Evolutionary conservation across 2,113 vertebrate genomes (phyloP), one percentile per base, ranked within the genome.

Genomic region (Murina feae): DNA sequence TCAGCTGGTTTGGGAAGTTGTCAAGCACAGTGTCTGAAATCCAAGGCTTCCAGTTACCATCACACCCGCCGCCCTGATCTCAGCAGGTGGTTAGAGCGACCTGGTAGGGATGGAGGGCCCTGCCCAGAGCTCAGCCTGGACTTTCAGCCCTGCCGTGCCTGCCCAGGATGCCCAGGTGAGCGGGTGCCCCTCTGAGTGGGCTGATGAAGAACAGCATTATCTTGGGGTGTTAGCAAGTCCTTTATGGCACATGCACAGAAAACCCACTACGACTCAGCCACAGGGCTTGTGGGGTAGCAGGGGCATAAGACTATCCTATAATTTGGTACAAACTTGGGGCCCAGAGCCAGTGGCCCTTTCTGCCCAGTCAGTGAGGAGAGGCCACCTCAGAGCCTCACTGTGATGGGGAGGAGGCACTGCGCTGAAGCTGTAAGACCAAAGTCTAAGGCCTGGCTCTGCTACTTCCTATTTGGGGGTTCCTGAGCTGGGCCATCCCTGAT

Each of bases 1-100:
- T 98, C 96, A 99, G 97, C 83, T 98, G 97, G 95, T 98, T 99
- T 32, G 98, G 98, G 93, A 98, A 98, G 6, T 65, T 83, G 74
- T 99, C 98, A 81, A 98, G 97, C 65, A 98, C 97, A 0, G 98
- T 98, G 91, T 98, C 98, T 98, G 95, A 96, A 98, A 97, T 65
- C 93, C 92, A 90, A 95, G 95, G 21, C 53, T 89, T 88, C 47
- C 5, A 1, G 86, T 97, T 94, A 96, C 25, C 53, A 4, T 72
- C 37, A 74, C 0, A 16, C 42, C 75, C 1, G 0, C 0, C 35
- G 1, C 13, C n/a, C 84, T n/a, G 14, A 35, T 32, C 65, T 47
- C 51, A 37, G 69, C 5, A 2, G 20, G 32, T 5, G 20, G 30
- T 30, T 58, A 65, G 30, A 42, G 53, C 39, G 9, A 21, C 30